phyloP scores from a whole-genome alignment of 2,888 invertebrate species.

The Furcula furcula region DNA sequence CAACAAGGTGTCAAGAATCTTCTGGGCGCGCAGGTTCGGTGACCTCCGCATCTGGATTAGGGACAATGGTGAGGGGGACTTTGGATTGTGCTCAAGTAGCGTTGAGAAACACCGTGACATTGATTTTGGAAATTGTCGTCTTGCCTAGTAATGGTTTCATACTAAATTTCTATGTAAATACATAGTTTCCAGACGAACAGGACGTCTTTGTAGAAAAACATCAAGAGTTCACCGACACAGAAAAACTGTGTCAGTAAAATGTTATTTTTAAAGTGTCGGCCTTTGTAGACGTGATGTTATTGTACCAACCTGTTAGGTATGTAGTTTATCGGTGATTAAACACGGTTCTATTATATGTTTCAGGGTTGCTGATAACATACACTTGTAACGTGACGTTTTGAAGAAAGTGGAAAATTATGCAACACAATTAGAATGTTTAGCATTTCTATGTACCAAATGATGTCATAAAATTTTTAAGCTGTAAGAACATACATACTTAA shows the following conservation, averaged over 20 bases:
- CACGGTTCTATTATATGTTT: conserved; percentile 16
- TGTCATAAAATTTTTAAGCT: no score
- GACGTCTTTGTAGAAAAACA: conserved; percentile 6
- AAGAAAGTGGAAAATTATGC: neutral
- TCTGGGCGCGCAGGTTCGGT: conserved; percentile 45
- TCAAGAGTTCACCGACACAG: conserved; percentile 24
- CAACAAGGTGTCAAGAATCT: conserved; percentile 54
- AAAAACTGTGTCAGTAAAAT: conserved; percentile 8
- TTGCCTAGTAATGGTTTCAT: no score
- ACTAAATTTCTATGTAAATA: no score
- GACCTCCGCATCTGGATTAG: conserved; percentile 58
- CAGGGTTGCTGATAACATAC: conserved; percentile 25
- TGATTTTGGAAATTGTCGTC: conserved; percentile 34
- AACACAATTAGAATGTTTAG: neutral
- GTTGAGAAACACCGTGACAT: conserved; percentile 40
- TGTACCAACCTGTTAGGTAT: conserved; percentile 10
- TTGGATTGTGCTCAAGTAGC: conserved; percentile 31
- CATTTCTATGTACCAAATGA: no score
- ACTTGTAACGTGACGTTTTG: neutral
- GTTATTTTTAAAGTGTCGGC: conserved; percentile 20
- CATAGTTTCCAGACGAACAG: conserved; percentile 1
- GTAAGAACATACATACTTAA: no score
- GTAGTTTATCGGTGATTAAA: conserved; percentile 13
- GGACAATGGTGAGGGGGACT: conserved; percentile 40
- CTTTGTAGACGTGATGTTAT: conserved; percentile 17